These are phyloP conservation scores for Samia ricini DNA, from an alignment of 1,140 invertebrate species.

Conservation along the genomic window DNA sequence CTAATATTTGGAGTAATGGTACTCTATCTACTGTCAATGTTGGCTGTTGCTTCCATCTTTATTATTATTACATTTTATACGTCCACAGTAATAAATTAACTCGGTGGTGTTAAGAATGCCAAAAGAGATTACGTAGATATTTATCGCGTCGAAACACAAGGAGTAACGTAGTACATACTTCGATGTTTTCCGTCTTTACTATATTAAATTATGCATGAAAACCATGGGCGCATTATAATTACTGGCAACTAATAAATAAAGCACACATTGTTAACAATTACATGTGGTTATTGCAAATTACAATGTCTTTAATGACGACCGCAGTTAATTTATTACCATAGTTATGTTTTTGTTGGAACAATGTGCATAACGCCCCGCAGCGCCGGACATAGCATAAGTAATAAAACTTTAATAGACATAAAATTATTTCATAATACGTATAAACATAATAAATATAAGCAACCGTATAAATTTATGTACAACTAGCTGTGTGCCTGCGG, in stretches of 20 bases:
- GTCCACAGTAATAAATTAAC: background rate
- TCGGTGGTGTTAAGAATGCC: background rate
- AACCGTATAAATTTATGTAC: too few relatives aligned
- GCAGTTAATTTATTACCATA: slow-evolving; percentile 23
- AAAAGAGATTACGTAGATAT: background rate
- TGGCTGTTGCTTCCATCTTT: background rate
- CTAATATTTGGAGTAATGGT: too few relatives aligned
- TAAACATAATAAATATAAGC: background rate
- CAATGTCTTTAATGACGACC: slow-evolving; percentile 46
- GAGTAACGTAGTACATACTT: slow-evolving; percentile 6
- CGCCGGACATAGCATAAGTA: background rate
- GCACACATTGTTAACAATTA: slow-evolving; percentile 34
- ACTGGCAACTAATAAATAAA: slow-evolving; percentile 39
- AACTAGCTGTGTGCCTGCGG: too few relatives aligned
- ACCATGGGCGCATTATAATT: slow-evolving; percentile 25
- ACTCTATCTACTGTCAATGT: too few relatives aligned
- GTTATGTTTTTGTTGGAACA: slow-evolving; percentile 16
- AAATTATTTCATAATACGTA: background rate
- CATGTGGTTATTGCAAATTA: slow-evolving; percentile 37
- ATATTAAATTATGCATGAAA: slow-evolving; percentile 25
- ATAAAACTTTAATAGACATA: background rate
- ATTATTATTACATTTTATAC: background rate
- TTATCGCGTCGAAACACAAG: background rate
- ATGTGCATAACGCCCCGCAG: slow-evolving; percentile 7
- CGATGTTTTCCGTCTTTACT: slow-evolving; percentile 14